Evolutionary conservation across 2,888 invertebrate species (phyloP).

Genomic region (Taenaris catops): DNA sequence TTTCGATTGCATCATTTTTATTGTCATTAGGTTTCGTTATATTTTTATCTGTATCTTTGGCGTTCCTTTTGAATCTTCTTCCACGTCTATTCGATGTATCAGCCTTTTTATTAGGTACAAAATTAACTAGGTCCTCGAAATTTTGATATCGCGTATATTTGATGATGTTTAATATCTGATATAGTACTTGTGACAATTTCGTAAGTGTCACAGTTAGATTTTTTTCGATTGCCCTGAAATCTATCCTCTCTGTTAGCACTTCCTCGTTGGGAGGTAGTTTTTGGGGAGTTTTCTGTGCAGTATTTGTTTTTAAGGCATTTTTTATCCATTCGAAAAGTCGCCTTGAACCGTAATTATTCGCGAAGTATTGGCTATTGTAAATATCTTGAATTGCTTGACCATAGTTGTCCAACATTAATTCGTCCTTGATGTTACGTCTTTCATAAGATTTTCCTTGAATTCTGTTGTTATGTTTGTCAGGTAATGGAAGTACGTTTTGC

Average conservation of each 20-base stretch:
- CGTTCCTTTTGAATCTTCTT: constrained; percentile 5
- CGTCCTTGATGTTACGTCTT: too few species aligned
- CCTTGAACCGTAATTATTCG: constrained; percentile 1
- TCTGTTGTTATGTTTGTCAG: too few species aligned
- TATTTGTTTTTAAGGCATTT: constrained; percentile 1
- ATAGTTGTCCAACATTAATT: too few species aligned
- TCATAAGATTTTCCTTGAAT: not conserved
- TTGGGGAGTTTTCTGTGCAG: not conserved
- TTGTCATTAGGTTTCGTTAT: not conserved
- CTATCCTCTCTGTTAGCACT: constrained; percentile 13
- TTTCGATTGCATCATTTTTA: not conserved
- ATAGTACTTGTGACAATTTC: constrained; percentile 12
- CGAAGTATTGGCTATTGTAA: too few species aligned
- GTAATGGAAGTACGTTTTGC: too few species aligned
- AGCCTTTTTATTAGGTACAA: not conserved
- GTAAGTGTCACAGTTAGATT: constrained; percentile 19
- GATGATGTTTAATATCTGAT: constrained; percentile 9
- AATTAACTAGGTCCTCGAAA: constrained; percentile 1
- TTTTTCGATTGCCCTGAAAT: constrained; percentile 9
- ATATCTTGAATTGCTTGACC: too few species aligned
- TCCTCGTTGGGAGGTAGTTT: constrained; percentile 8
- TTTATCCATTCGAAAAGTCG: constrained; percentile 14
- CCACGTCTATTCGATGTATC: not conserved
- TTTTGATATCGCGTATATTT: not conserved
- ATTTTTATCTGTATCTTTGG: not conserved